Conservation (phyloP, 2,888 invertebrate species). For the Latrodectus hesperus region DNA sequence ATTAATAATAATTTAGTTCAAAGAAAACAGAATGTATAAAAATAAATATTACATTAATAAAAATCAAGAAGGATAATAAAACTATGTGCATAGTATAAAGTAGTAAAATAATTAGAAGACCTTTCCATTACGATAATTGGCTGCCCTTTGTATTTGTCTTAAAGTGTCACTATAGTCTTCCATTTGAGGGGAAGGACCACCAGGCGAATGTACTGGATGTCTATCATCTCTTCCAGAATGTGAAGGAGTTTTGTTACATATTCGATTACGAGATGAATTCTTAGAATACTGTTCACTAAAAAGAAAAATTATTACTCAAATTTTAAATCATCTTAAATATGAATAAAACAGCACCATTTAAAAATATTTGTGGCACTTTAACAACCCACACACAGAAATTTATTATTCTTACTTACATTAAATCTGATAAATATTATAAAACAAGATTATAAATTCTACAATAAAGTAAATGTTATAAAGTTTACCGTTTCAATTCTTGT, state of each 20-base stretch:
- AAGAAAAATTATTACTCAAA: neutral
- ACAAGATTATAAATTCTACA: too few species aligned
- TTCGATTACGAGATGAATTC: constrained; percentile 35
- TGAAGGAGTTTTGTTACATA: constrained; percentile 32
- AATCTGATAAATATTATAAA: too few species aligned
- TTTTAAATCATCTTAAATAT: neutral
- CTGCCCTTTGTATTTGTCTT: constrained; percentile 64
- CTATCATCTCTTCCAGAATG: constrained; percentile 52
- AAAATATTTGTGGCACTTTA: neutral
- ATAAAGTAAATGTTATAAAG: neutral
- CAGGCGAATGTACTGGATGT: constrained; percentile 41
- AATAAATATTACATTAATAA: neutral
- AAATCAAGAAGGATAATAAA: neutral
- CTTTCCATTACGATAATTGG: constrained; percentile 49
- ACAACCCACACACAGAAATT: neutral
- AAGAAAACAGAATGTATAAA: neutral
- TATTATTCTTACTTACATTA: too few species aligned
- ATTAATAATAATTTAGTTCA: too few species aligned
- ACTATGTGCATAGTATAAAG: neutral
- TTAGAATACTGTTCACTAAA: constrained; percentile 50
- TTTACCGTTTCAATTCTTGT: constrained; percentile 56
- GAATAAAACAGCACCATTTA: neutral
- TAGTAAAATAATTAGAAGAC: constrained; percentile 16
- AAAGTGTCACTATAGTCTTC: constrained; percentile 66
- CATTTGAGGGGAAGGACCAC: constrained; percentile 65